phyloP scores from a whole-genome alignment of 2,888 invertebrate species.

The Calameuta idolon region DNA sequence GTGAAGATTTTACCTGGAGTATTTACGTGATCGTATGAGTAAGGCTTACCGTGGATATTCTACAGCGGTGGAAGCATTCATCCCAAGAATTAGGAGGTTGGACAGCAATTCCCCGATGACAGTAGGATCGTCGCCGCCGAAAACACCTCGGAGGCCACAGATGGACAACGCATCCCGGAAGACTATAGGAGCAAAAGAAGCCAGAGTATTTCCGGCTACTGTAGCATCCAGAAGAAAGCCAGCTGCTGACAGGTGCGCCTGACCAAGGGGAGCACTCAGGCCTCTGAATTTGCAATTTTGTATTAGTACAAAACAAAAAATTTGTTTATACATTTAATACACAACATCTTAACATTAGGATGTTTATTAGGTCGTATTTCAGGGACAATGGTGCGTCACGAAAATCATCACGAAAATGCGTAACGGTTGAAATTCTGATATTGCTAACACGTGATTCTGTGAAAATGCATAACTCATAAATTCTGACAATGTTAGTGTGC shows the following conservation, averaged over 20 bases:
- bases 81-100: slow-evolving; percentile 65
- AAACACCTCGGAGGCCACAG: slow-evolving; percentile 70
- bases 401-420: too few relatives aligned
- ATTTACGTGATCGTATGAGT: not conserved
- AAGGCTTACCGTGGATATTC: slow-evolving; percentile 68
- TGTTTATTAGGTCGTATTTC: too few relatives aligned
- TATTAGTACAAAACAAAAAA: not conserved
- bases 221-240: slow-evolving; percentile 71
- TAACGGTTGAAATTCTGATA: too few relatives aligned
- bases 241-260: slow-evolving; percentile 66
- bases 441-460: too few relatives aligned
- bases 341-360: not conserved
- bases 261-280: slow-evolving; percentile 70
- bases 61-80: slow-evolving; percentile 67
- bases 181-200: slow-evolving; percentile 50
- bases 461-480: too few relatives aligned
- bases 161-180: slow-evolving; percentile 54
- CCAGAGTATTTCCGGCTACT: slow-evolving; percentile 44
- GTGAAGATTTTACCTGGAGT: not conserved
- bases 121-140: slow-evolving; percentile 70
- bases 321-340: not conserved
- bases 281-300: slow-evolving; percentile 65
- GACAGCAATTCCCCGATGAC: slow-evolving; percentile 69
- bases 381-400: too few relatives aligned
- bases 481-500: too few relatives aligned